These are phyloP conservation scores for Cyrtodaria siliqua DNA, from an alignment of 2,888 invertebrate species.

Conservation along the genomic window DNA sequence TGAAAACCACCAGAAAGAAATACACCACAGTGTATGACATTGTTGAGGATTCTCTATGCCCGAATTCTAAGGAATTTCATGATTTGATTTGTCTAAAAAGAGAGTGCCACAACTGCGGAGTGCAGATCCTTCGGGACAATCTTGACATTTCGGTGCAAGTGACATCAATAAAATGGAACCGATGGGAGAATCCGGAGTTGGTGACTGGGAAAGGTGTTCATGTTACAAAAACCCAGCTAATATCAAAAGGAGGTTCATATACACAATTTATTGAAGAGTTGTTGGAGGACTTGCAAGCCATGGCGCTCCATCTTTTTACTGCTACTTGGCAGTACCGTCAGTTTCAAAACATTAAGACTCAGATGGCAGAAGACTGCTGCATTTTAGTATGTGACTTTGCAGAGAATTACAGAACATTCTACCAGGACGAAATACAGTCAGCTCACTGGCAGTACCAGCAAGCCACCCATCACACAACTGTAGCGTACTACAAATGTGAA, in stretches of 20 bases:
- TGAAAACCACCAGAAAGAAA: not conserved
- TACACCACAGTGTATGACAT: constrained; percentile 13
- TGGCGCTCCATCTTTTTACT: constrained; percentile 23
- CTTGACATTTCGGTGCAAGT: not conserved
- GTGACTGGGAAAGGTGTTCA: not conserved
- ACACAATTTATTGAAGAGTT: constrained; percentile 10
- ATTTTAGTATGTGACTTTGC: constrained; percentile 25
- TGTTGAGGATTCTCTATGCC: constrained; percentile 21
- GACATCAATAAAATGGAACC: constrained; percentile 3
- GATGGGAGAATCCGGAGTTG: constrained; percentile 23
- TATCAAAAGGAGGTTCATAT: constrained; percentile 7
- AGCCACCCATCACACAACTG: constrained; percentile 7
- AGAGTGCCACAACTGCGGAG: constrained; percentile 8
- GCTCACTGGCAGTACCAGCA: constrained; percentile 22
- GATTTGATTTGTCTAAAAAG: constrained; percentile 13
- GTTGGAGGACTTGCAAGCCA: constrained; percentile 3
- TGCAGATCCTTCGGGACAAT: not conserved
- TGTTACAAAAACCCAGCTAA: constrained; percentile 11
- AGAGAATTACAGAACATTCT: constrained; percentile 24
- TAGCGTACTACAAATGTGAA: constrained; percentile 33
- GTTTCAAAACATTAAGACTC: not conserved
- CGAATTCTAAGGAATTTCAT: constrained; percentile 13
- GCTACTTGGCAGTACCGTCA: constrained; percentile 23
- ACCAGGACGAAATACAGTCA: constrained; percentile 23
- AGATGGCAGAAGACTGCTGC: constrained; percentile 14